Percentiles rank a stretch among this genome's conserved stretches.
phyloP scores from a whole-genome alignment of 37 sponge, comb jelly and placozoan genomes.

The Dysidea cf. avara region DNA sequence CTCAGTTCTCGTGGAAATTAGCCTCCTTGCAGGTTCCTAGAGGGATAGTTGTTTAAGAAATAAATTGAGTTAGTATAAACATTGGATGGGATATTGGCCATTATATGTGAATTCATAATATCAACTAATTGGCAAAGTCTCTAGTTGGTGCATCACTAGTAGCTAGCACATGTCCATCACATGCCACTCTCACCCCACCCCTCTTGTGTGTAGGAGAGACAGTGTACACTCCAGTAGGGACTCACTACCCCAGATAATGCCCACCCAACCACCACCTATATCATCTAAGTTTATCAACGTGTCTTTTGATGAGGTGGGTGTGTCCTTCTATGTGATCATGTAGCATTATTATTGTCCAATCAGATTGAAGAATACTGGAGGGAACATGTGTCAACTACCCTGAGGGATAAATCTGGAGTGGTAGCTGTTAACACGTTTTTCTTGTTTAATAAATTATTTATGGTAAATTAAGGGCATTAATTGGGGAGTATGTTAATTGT shows the following conservation, averaged over 20 bases:
- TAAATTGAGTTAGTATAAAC: too few species aligned
- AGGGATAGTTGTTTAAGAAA: too few species aligned
- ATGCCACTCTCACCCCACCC: too few species aligned
- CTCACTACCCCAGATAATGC: not conserved
- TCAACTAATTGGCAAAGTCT: too few species aligned
- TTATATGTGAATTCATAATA: too few species aligned
- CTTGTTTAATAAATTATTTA: constrained; percentile 62
- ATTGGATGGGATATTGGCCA: too few species aligned
- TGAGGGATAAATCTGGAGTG: constrained; percentile 15
- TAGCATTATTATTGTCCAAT: not conserved
- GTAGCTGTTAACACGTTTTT: constrained; percentile 77
- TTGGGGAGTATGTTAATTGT: constrained; percentile 37
- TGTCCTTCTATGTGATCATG: not conserved
- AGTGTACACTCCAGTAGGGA: not conserved
- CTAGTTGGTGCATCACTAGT: too few species aligned
- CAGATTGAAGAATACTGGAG: constrained; percentile 65
- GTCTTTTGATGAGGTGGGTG: constrained; percentile 27
- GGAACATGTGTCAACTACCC: constrained; percentile 49
- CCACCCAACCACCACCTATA: not conserved
- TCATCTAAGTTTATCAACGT: constrained; percentile 31
- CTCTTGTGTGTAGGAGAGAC: too few species aligned
- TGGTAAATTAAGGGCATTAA: constrained; percentile 9
- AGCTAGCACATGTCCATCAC: too few species aligned
- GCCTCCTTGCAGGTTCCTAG: too few species aligned
- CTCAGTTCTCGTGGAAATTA: too few species aligned